Evolutionary conservation across 2,888 invertebrate genomes (phyloP), one percentile per base, ranked within the genome.

Genomic region (Leptinotarsa tumamoca): DNA sequence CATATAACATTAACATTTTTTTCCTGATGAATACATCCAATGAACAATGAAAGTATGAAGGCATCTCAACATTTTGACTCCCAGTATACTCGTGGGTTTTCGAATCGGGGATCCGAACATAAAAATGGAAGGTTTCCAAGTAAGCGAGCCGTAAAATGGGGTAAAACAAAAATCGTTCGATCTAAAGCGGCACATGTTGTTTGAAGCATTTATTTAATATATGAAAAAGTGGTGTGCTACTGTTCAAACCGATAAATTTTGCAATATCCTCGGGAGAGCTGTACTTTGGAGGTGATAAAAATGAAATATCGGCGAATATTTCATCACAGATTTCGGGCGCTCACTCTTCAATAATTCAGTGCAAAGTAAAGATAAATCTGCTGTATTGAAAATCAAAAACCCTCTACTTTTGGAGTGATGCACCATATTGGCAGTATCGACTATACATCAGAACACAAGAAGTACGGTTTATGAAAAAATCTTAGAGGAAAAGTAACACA

Each of bases 201-300:
- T 63, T 17, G 61, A 14, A 43, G 43, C 63, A 63, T 63, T 63
- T 63, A 63, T 63, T 63, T 63, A 63, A 63, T 63, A 63, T 63
- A n/a, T 63, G 63, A 63, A 63, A 43, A 63, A 43, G 33, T 63
- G 63, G 33, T 43, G 43, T 43, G 63, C 33, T 63, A 7, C 63
- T 63, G 43, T 33, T 63, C 43, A n/a, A 63, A n/a, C 63, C 63
- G 63, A 63, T 63, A 63, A 63, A 63, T 63, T 63, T 33, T 33
- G 63, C 43, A 63, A 63, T 63, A 63, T 63, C 43, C 63, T 63
- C 63, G 5, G 5, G 43, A 63, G 43, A 63, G 63, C 63, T 18
- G 43, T 63, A 63, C 63, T 63, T 33, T 63, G 63, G 33, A 43
- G 63, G 63, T 43, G n/a, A 63, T 63, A 63, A 63, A 63, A 63